Percentiles rank a stretch among this genome's conserved stretches.
phyloP scores from a whole-genome alignment of 2,113 vertebrate genomes.

The Sterrhoptilus dennistouni region DNA sequence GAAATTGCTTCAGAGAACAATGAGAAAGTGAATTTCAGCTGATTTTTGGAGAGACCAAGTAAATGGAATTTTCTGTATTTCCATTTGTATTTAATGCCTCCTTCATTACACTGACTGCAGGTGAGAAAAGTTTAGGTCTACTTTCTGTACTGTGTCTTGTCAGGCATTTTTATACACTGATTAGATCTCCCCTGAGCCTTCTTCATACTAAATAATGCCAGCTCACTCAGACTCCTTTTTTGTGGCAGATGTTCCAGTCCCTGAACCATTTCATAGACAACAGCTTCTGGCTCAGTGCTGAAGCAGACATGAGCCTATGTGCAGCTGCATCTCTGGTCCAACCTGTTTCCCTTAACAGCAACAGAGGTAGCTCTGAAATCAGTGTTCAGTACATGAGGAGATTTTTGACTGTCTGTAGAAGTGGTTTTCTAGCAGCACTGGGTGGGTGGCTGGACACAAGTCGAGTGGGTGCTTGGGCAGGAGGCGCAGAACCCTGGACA shows the following conservation, averaged over 20 bases:
- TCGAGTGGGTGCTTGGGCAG: accelerated
- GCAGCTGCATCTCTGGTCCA: neutral
- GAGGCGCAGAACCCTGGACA: accelerated
- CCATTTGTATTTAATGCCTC: neutral
- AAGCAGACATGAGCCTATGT: neutral
- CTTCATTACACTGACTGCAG: neutral
- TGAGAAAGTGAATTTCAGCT: neutral
- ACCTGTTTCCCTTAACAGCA: neutral
- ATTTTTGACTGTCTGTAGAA: neutral
- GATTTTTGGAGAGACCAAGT: neutral
- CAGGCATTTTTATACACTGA: neutral
- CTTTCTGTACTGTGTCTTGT: neutral
- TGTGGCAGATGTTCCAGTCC: neutral
- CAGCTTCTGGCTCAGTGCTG: neutral
- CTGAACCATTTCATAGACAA: neutral
- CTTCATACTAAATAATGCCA: neutral
- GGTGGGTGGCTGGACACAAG: accelerated
- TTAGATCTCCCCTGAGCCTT: neutral
- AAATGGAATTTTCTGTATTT: neutral
- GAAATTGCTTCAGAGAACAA: neutral
- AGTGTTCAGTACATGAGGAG: neutral
- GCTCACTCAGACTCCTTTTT: neutral
- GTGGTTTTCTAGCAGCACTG: neutral
- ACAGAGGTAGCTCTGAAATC: neutral
- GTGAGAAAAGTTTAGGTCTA: neutral